phyloP scores from a whole-genome alignment of 1,140 invertebrate species.

The Papilio glaucus region DNA sequence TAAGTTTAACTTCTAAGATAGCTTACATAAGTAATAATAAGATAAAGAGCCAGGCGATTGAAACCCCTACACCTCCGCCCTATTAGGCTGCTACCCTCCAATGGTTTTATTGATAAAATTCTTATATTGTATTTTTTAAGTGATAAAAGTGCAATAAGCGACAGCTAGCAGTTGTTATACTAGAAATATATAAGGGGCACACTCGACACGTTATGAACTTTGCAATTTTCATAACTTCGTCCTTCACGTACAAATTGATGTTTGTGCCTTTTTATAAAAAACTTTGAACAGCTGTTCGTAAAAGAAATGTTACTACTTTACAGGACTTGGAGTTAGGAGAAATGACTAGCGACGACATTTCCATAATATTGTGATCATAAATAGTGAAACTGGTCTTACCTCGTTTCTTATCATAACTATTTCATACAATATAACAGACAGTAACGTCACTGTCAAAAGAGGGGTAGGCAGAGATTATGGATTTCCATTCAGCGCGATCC shows the following conservation, averaged over 20 bases:
- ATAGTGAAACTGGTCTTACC: not conserved
- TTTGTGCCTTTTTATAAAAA: conserved; percentile 2
- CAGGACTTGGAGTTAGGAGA: not conserved
- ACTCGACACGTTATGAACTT: conserved; percentile 13
- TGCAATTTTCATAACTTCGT: conserved; percentile 26
- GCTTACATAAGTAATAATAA: no score
- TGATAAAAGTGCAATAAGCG: not conserved
- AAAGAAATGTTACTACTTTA: not conserved
- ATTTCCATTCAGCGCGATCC: no score
- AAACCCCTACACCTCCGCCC: no score
- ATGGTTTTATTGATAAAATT: no score
- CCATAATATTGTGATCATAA: not conserved
- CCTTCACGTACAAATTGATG: conserved; percentile 27
- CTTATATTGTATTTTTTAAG: not conserved
- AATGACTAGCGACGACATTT: not conserved
- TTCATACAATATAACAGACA: no score
- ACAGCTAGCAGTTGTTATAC: conserved; percentile 7
- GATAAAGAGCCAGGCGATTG: no score
- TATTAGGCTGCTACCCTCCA: no score
- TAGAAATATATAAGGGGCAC: not conserved
- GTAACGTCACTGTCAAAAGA: no score
- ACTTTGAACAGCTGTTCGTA: conserved; percentile 5
- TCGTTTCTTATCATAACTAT: no score
- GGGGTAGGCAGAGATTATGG: no score
- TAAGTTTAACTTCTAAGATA: no score